phyloP scores from a whole-genome alignment of 2,113 vertebrate species.

The Bubo scandiacus region DNA sequence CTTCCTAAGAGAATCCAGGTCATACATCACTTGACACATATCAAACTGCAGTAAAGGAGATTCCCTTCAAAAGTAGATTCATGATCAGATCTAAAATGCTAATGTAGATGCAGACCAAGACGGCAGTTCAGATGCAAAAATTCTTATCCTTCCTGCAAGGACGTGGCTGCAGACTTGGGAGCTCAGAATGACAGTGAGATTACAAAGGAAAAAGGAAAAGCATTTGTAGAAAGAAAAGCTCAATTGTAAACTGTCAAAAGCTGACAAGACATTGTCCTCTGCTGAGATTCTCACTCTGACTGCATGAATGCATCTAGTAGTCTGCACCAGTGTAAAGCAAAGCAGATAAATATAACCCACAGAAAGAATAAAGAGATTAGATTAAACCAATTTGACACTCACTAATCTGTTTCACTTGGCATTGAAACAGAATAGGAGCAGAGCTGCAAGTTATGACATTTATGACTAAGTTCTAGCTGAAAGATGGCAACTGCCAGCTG shows the following conservation, averaged over 20 bases:
- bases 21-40: accelerated
- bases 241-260: not conserved
- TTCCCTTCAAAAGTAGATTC: not conserved
- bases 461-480: not conserved
- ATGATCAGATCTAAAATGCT: not conserved
- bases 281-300: not conserved
- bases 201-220: not conserved
- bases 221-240: not conserved
- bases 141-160: not conserved
- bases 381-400: not conserved
- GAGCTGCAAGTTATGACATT: slow-evolving; percentile 10
- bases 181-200: not conserved
- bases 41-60: not conserved
- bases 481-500: slow-evolving; percentile 22
- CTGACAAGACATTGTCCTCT: not conserved
- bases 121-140: not conserved
- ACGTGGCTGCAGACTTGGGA: not conserved
- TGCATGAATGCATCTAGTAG: not conserved
- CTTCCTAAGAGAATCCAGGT: not conserved
- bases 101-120: not conserved
- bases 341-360: slow-evolving; percentile 35
- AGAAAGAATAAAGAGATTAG: slow-evolving; percentile 37
- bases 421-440: not conserved
- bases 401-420: slow-evolving; percentile 38
- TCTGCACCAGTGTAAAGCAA: not conserved